Evolutionary conservation across 2,797 vertebrate genomes (phyloP), one percentile per base, ranked within the genome.

Genomic region (Leptodactylus fallax): DNA sequence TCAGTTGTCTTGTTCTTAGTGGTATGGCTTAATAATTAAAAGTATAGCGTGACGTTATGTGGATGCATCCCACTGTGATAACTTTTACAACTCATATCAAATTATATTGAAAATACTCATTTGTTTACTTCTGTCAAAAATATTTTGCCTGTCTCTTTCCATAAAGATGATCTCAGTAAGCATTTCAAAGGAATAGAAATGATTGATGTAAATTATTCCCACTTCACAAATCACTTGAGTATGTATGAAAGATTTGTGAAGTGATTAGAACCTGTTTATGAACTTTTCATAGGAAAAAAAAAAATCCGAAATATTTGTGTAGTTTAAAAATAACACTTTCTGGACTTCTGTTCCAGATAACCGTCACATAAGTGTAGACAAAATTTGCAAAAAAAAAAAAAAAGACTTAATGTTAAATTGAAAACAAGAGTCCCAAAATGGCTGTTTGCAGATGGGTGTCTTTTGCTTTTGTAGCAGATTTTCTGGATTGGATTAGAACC

Each of bases 171-270:
- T 27, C 65, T 69, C 65, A 69, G 23, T 6, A 25, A 69, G 23
- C 13, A 36, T 25, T 25, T 69, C 65, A 69, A 69, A 69, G 25
- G 25, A 69, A 14, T 69, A 36, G 13, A 69, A 69, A 16, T 69
- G 25, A 69, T 69, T 69, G 25, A 69, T 55, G 60, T 56, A 23
- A 80, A 19, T 86, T 80, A 71, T 80, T 56, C 76, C 77, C 76
- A 17, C 77, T 86, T 56, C 49, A n/a, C 76, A 86, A 86, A 86
- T 86, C 85, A 86, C 85, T 80, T 86, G 76, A 56, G 51, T 55
- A 79, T 79, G 63, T 55, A 79, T 67, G 72, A 27, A 58, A 55
- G 60, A 27, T 67, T 72, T 63, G 72, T 77, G 19, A 85, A 85
- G 83, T 85, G 83, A 85, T 85, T 85, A 85, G 71, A 77, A 13